Evolutionary conservation across 2,888 invertebrate species (phyloP).

Genomic region (Lithophane socia): DNA sequence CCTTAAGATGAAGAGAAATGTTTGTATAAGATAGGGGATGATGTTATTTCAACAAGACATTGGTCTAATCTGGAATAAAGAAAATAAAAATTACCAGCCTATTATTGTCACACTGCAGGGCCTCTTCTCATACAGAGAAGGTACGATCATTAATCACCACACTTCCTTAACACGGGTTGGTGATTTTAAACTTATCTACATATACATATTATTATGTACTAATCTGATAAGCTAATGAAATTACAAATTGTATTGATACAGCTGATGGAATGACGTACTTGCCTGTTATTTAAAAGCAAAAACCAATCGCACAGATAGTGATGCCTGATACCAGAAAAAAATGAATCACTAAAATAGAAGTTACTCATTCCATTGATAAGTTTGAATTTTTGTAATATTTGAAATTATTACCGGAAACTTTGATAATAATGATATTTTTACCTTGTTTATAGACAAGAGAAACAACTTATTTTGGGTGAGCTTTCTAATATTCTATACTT

Average conservation of each 20-base stretch:
- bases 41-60: not conserved
- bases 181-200: no score
- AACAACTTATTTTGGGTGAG: no score
- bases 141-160: no score
- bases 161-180: no score
- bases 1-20: not conserved
- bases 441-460: not conserved
- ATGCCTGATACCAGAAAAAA: not conserved
- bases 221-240: slow-evolving; percentile 27
- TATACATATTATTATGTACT: not conserved
- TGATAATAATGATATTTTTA: not conserved
- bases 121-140: no score
- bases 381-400: not conserved
- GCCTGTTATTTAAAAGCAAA: not conserved
- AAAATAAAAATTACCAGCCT: no score
- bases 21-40: not conserved
- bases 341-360: slow-evolving; percentile 26
- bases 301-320: not conserved
- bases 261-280: not conserved
- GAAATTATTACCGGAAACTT: slow-evolving; percentile 17
- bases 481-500: not conserved
- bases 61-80: not conserved
- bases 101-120: no score
- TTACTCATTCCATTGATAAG: slow-evolving; percentile 17
- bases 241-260: slow-evolving; percentile 13